A percentile compares a stretch with the other conserved stretches of the same genome.
Evolutionary conservation across 2,113 vertebrate genomes (phyloP).

Genomic region (Gavia stellata): DNA sequence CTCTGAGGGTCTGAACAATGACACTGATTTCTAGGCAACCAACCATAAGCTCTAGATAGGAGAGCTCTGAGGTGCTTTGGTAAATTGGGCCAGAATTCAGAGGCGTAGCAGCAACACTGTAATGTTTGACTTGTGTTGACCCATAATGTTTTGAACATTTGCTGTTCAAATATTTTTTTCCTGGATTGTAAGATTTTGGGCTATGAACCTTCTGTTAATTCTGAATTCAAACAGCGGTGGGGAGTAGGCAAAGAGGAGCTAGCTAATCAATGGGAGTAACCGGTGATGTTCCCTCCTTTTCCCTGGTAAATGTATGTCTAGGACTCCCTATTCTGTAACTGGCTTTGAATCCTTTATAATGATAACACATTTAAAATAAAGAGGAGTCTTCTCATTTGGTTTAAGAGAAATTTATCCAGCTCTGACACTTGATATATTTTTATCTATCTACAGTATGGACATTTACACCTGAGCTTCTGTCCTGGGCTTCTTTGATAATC

Average conservation of each 20-base stretch:
- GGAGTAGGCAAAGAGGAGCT: not conserved
- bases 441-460: not conserved
- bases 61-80: not conserved
- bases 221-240: not conserved
- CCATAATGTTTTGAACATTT: not conserved
- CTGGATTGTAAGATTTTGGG: not conserved
- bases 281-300: not conserved
- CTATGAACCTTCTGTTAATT: not conserved
- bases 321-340: not conserved
- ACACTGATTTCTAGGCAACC: not conserved
- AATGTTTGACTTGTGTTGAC: not conserved
- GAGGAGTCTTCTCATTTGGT: not conserved
- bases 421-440: not conserved
- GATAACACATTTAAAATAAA: not conserved
- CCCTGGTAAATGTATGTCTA: not conserved
- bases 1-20: not conserved
- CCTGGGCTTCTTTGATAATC: not conserved
- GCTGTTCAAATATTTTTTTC: not conserved
- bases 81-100: not conserved
- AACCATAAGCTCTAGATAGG: not conserved
- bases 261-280: not conserved
- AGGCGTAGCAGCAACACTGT: not conserved
- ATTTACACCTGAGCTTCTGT: not conserved
- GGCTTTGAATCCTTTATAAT: not conserved
- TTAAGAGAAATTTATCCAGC: not conserved